Evolutionary conservation across 1,140 invertebrate species (phyloP).

Genomic region (Gryllus bimaculatus): DNA sequence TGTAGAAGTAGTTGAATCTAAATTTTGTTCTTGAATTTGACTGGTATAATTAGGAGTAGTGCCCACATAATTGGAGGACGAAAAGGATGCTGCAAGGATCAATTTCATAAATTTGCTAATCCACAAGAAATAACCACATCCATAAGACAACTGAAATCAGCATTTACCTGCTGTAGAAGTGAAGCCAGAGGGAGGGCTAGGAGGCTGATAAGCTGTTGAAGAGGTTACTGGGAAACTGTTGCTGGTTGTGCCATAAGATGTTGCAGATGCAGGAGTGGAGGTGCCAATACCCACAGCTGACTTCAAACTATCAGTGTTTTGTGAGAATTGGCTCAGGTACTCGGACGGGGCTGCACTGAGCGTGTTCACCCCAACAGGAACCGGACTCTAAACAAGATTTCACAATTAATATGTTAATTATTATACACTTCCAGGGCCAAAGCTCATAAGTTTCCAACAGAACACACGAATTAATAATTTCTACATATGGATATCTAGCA

Average conservation of each 20-base stretch:
- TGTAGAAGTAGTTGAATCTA: slow-evolving; percentile 7
- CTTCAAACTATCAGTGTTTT: slow-evolving; percentile 53
- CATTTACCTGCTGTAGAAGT: slow-evolving; percentile 19
- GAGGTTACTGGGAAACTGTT: slow-evolving; percentile 21
- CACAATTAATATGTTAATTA: no score
- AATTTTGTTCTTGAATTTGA: slow-evolving; percentile 23
- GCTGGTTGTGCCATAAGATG: slow-evolving; percentile 16
- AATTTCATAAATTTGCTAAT: background rate
- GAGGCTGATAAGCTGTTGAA: slow-evolving; percentile 20
- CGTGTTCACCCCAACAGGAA: slow-evolving; percentile 19
- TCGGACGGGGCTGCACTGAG: slow-evolving; percentile 60
- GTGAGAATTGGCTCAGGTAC: slow-evolving; percentile 57
- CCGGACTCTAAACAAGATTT: slow-evolving; percentile 11
- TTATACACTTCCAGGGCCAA: no score
- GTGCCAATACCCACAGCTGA: slow-evolving; percentile 31
- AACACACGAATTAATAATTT: no score
- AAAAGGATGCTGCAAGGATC: slow-evolving; percentile 22
- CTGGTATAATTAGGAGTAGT: slow-evolving; percentile 25
- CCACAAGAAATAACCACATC: background rate
- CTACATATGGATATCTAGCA: no score
- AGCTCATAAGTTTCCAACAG: no score
- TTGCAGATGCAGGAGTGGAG: slow-evolving; percentile 13
- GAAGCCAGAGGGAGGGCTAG: slow-evolving; percentile 21
- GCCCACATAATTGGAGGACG: slow-evolving; percentile 23
- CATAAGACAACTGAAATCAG: background rate